Evolutionary conservation across 2,888 invertebrate genomes (phyloP), one percentile per base, ranked within the genome.

Genomic region (Creontiades dilutus): DNA sequence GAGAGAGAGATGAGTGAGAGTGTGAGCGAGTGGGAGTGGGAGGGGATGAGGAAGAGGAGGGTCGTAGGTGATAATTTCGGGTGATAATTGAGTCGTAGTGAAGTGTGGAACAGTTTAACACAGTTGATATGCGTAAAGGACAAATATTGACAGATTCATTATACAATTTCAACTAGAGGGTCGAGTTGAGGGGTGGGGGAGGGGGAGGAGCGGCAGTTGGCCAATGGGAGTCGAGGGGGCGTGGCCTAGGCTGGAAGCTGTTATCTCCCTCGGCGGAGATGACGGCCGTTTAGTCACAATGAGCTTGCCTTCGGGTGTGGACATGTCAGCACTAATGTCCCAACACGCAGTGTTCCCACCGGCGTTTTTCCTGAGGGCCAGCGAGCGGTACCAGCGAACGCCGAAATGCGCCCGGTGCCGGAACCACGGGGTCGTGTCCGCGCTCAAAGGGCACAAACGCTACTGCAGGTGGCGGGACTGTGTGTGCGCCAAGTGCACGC

Each of bases 381-480:
- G 97, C 28, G 98, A 99, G 93, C 95, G 98, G 92, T 99, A 98
- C 94, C 98, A 98, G 94, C 94, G 99, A 92, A 99, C 99, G 23
- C 99, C 99, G 68, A 99, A 99, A 94, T 99, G 99, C 94, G 99
- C 99, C 90, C 95, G 99, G 88, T 99, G 99, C 93, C 95, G 99
- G 91, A 99, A 99, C 94, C 99, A 99, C 95, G 99, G 99, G 92
- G 98, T 98, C 91, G 99, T 99, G 90, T 98, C 99, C 46, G 98
- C 98, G 9, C 94, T 98, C 89, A 99, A 99, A 94, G 98, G 98
- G 0, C 97, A 97, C 94, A 98, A 98, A 94, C 95, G 99, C 16
- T 99, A 99, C 94, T 99, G 99, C 93, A 95, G 98, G 90, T 99
- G 98, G 99, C 94, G 98, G 91, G 99, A 99, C 94, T 99, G 99